Base-by-base conservation (phyloP, 2,888 invertebrate genomes). In the Bellardia pandia region DNA sequence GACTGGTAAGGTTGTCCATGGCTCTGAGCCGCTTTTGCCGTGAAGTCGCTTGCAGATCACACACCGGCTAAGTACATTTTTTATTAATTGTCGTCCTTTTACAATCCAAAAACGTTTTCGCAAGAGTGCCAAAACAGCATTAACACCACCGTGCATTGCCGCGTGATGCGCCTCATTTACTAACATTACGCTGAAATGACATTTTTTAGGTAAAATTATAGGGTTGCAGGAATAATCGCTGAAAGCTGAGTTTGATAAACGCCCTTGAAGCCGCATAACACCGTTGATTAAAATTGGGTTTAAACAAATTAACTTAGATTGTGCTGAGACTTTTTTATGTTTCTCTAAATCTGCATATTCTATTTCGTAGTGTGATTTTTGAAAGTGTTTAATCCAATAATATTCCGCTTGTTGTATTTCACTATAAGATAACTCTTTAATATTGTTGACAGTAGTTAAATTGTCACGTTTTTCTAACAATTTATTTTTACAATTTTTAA, bases 101-200 rank as follows among this genome's bases (percentile, higher is more conserved):
- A 82, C 14, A 51, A 88, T 89, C 83, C 88, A 88, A 66, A 69
- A 88, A 56, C 76, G 85, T 14, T 76, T 80, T 51, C 86, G 69
- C 14, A 86, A 53, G 37, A 77, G 80, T 30, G 78, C 53, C 37
- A 86, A 78, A 37, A 88, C 81, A 9, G 81, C n/a, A 58, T 82
- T 85, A 45, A 86, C 64, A 30, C 86, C 86, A 23, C 23, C 23
- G 1, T 23, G 23, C 23, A 23, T 23, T 23, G 23, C 23, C 23
- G 23, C 23, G 23, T 80, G 51, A 76, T 89, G 89, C 11, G 86
- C 88, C 16, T 84, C 87, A 51, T 48, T 53, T 48, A 81, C 30
- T 60, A 89, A 51, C 13, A 86, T 11, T n/a, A 66, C 33, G 37
- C 83, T 88, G 9, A 88, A 77, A 45, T 71, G 71, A 56, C 84